Conservation (phyloP, 2,113 vertebrate species). For the Stictonetta naevosa region DNA sequence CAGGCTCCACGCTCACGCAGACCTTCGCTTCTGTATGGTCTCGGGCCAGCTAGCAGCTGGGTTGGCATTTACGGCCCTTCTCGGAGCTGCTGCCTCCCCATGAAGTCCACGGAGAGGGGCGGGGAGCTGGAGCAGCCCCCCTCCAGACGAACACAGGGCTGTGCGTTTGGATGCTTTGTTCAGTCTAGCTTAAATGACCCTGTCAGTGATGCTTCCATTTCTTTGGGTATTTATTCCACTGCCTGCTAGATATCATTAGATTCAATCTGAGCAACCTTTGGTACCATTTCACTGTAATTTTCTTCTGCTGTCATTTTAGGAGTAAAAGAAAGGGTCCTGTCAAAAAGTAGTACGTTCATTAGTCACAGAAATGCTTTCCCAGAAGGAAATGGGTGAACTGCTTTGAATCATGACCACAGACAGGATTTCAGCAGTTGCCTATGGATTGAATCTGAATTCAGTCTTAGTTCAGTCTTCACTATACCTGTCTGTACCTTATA, state of each 20-base stretch:
- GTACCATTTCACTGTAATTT: background rate
- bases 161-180: background rate
- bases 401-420: background rate
- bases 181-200: background rate
- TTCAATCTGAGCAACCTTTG: background rate
- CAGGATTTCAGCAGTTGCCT: background rate
- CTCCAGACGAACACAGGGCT: background rate
- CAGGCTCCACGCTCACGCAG: background rate
- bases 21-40: background rate
- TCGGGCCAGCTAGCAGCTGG: background rate
- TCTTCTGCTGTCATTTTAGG: background rate
- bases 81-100: background rate
- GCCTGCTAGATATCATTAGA: background rate
- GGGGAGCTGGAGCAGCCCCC: background rate
- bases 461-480: background rate
- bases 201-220: background rate
- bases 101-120: no score
- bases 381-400: background rate
- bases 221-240: background rate
- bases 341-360: background rate
- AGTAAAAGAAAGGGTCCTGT: background rate
- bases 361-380: background rate
- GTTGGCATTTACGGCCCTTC: background rate
- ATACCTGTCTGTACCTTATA: background rate
- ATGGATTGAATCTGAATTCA: background rate